phyloP scores from a whole-genome alignment of 2,797 vertebrate genomes.

The Buceros bicornis region DNA sequence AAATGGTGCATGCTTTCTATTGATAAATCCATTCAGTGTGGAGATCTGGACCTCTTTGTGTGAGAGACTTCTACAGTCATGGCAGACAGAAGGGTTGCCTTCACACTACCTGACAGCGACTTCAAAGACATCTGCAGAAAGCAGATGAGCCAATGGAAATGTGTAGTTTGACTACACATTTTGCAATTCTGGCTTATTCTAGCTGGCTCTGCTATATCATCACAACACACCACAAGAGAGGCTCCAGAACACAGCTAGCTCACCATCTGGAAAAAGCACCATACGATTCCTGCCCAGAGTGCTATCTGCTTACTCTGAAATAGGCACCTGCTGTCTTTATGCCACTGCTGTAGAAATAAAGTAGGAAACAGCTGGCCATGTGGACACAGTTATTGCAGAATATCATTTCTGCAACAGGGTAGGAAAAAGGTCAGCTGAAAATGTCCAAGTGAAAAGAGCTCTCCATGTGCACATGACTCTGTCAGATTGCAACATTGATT shows the following conservation, averaged over 20 bases:
- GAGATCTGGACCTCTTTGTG: neutral
- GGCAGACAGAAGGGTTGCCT: neutral
- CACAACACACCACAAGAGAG: neutral
- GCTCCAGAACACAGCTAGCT: constrained; percentile 4
- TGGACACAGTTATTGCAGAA: constrained; percentile 47
- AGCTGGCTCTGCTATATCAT: neutral
- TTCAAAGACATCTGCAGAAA: neutral
- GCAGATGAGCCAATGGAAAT: neutral
- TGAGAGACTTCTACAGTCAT: neutral
- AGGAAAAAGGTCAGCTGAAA: constrained; percentile 26
- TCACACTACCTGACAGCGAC: neutral
- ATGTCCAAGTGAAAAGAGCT: neutral
- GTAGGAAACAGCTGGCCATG: constrained; percentile 37
- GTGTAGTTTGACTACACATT: neutral
- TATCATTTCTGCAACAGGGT: constrained; percentile 25
- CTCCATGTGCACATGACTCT: neutral
- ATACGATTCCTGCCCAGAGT: constrained; percentile 11
- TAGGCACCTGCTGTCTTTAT: neutral
- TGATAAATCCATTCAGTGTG: neutral
- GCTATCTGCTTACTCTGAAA: constrained; percentile 1
- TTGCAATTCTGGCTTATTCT: neutral
- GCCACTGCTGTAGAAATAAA: constrained; percentile 21
- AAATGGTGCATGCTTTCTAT: neutral
- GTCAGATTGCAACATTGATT: constrained; percentile 12
- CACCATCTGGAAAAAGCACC: constrained; percentile 34